These are phyloP conservation scores for Aleiodes sp. DNA, from an alignment of 1,140 invertebrate genomes.

Conservation along the genomic window DNA sequence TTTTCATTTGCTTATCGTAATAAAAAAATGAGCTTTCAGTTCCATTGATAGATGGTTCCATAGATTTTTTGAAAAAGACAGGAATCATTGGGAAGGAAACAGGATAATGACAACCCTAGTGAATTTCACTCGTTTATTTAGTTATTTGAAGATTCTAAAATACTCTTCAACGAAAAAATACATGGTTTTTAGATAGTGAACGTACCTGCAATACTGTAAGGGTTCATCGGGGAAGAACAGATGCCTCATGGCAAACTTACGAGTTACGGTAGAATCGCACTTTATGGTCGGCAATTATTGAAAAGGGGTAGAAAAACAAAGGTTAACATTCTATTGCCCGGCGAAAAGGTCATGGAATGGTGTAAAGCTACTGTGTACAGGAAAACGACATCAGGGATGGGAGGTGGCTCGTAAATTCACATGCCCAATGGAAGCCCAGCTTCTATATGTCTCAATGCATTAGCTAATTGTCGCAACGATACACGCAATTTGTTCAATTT, in stretches of 20 bases:
- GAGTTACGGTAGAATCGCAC: conserved; percentile 29
- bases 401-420: conserved; percentile 32
- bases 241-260: neutral
- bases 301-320: conserved; percentile 24
- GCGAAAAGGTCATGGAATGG: neutral
- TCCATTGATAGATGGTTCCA: no score
- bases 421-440: neutral
- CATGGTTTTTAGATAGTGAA: conserved; percentile 15
- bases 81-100: no score
- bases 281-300: conserved; percentile 46
- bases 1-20: no score
- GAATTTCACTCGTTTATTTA: neutral
- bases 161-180: no score
- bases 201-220: conserved; percentile 5
- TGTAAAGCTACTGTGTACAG: neutral
- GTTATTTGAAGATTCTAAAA: no score
- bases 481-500: conserved; percentile 44
- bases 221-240: neutral
- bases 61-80: no score
- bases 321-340: neutral
- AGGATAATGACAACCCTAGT: no score
- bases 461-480: conserved; percentile 54
- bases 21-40: no score
- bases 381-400: neutral
- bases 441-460: conserved; percentile 39